Base-by-base conservation (phyloP, 1,140 invertebrate genomes). In the Brachionus sp. region DNA sequence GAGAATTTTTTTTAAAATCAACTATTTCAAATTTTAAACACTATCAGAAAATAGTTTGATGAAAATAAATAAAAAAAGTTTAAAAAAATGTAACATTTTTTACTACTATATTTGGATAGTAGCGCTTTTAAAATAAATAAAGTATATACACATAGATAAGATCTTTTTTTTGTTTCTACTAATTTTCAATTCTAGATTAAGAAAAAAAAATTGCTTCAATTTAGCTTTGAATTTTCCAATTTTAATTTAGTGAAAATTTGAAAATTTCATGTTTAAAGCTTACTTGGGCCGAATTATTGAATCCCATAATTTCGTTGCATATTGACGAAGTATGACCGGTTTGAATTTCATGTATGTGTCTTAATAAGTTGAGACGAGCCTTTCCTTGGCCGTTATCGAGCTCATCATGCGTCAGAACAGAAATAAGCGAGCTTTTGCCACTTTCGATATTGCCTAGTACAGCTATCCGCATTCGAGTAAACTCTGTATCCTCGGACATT, bases 341-440 rank as follows among this genome's bases (percentile, higher is more conserved):
- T 88, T 95, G 94, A 85, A 98, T 95, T 89, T 99, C 97, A 89
- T 99, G 97, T 84, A 96, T 90, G 88, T 98, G 96, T 10, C 96
- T 90, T 87, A 98, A 95, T 91, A 98, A 93, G 89, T 98, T 98
- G 0, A 98, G 89, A 44, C 97, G 91, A 0, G 97, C 95, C 86
- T 94, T 92, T 13, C 97, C 97, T 84, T 95, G 89, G 0, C 97
- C 97, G 90, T 98, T 98, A 88, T 98, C 83, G 16, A 84, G 29
- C 35, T 84, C 70, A 16, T 77, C 37, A 78, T 84, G 57, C 19
- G 57, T 77, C 86, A 53, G 86, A 84, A 29, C 84, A 19, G 46
- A 68, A 37, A 97, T 90, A 25, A 98, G 90, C 3, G 95, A 97
- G 33, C 94, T 96, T 88, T 97, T 97, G 3, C 96, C 96, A 7